phyloP scores from a whole-genome alignment of 2,888 invertebrate species.

The Dysmachus trigonus region DNA sequence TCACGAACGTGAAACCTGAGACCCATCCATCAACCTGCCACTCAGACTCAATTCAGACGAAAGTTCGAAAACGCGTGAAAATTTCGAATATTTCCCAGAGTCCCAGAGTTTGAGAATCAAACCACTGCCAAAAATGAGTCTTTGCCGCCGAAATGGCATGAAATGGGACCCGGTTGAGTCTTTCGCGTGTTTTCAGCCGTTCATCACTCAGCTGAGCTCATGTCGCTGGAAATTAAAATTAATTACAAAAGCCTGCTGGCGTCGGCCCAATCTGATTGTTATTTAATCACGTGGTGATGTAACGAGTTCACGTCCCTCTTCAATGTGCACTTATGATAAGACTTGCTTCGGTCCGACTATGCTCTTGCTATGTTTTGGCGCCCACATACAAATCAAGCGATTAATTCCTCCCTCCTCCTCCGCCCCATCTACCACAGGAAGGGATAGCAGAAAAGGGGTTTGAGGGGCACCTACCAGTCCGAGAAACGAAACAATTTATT shows the following conservation, averaged over 20 bases:
- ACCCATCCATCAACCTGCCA: neutral
- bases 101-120: neutral
- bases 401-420: neutral
- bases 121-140: neutral
- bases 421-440: neutral
- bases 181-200: neutral
- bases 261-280: neutral
- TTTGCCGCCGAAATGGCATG: neutral
- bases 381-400: neutral
- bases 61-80: neutral
- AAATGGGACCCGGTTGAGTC: neutral
- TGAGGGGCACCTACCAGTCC: neutral
- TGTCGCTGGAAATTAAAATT: constrained; percentile 6
- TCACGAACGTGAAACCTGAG: neutral
- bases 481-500: constrained; percentile 11
- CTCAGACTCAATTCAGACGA: neutral
- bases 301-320: neutral
- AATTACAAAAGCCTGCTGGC: neutral
- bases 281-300: constrained; percentile 25
- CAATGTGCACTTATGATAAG: constrained; percentile 20
- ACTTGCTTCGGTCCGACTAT: neutral
- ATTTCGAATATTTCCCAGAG: neutral
- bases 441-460: no score
- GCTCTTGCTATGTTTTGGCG: neutral
- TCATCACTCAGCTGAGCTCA: neutral